Evolutionary conservation across 2,113 vertebrate genomes (phyloP).

Genomic region (Macquaria ambigua): DNA sequence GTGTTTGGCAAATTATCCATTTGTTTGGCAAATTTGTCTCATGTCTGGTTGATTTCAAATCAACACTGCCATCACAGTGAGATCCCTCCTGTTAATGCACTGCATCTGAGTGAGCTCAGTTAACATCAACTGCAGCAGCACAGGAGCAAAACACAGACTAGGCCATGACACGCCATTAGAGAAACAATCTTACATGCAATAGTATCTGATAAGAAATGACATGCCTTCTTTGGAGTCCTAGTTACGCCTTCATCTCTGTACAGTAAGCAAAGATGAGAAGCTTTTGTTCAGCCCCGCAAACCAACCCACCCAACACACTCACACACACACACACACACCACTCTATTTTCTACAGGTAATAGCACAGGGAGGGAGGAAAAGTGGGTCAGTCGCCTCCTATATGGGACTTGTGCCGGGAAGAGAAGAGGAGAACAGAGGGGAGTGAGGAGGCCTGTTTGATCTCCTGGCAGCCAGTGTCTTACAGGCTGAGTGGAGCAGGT

Average conservation of each 20-base stretch:
- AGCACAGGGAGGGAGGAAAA: constrained; percentile 67
- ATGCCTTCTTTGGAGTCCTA: constrained; percentile 57
- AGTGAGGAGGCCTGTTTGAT: constrained; percentile 73
- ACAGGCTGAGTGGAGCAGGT: constrained; percentile 76
- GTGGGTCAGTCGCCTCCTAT: constrained; percentile 77
- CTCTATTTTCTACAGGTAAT: constrained; percentile 78
- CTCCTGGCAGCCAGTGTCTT: constrained; percentile 70
- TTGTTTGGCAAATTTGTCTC: constrained; percentile 72
- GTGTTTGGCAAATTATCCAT: constrained; percentile 68
- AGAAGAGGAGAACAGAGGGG: constrained; percentile 61
- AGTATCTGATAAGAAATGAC: constrained; percentile 59
- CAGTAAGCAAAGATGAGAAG: constrained; percentile 59
- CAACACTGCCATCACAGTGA: constrained; percentile 26
- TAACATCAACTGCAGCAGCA: constrained; percentile 32
- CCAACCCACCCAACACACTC: constrained; percentile 22
- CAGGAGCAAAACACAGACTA: constrained; percentile 26
- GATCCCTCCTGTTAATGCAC: constrained; percentile 10
- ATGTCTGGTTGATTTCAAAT: constrained; percentile 61
- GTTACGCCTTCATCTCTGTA: constrained; percentile 61
- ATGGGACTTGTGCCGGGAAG: constrained; percentile 56
- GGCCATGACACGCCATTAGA: constrained; percentile 43
- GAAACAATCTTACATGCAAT: constrained; percentile 49
- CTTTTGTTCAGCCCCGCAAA: constrained; percentile 64
- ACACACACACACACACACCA: constrained; percentile 23
- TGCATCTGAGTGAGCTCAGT: constrained; percentile 24